Evolutionary conservation across 2,113 vertebrate genomes (phyloP).

Genomic region (Tauraco erythrolophus): DNA sequence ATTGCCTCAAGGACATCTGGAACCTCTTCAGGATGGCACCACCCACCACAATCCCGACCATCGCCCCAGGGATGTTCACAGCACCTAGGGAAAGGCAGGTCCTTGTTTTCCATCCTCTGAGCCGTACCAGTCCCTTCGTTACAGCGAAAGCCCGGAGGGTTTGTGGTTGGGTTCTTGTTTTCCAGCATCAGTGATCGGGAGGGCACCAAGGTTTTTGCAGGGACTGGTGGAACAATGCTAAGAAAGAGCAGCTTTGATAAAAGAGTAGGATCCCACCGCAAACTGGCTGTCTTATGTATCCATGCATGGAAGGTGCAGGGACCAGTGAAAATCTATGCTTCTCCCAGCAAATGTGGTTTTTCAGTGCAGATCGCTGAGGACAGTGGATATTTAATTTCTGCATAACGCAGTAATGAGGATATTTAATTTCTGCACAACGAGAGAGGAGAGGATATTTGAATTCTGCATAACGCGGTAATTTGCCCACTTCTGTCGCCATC

Average conservation of each 20-base stretch:
- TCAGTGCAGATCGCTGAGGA: no score
- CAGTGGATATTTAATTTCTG: background rate
- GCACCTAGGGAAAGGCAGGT: conserved; percentile 70
- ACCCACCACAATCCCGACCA: conserved; percentile 86
- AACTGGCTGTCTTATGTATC: background rate
- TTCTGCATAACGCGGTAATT: background rate
- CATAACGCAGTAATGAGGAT: background rate
- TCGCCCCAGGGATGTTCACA: conserved; percentile 82
- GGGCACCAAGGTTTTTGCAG: background rate
- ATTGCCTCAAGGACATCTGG: conserved; percentile 75
- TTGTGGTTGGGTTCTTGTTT: background rate
- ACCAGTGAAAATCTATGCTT: background rate
- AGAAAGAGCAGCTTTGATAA: background rate
- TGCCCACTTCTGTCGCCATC: background rate
- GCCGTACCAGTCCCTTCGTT: rapidly evolving
- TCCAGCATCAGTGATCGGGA: background rate
- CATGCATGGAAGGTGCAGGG: background rate
- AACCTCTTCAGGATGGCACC: conserved; percentile 84
- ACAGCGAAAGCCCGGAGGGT: background rate
- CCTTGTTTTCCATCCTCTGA: background rate
- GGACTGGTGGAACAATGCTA: background rate
- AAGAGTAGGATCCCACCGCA: background rate
- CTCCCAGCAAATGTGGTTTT: background rate
- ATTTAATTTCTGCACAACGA: no score
- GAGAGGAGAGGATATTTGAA: background rate